Percentiles rank a stretch among this genome's conserved stretches.
Evolutionary conservation across 1,140 invertebrate species (phyloP).

Genomic region (Drosophila dunni): DNA sequence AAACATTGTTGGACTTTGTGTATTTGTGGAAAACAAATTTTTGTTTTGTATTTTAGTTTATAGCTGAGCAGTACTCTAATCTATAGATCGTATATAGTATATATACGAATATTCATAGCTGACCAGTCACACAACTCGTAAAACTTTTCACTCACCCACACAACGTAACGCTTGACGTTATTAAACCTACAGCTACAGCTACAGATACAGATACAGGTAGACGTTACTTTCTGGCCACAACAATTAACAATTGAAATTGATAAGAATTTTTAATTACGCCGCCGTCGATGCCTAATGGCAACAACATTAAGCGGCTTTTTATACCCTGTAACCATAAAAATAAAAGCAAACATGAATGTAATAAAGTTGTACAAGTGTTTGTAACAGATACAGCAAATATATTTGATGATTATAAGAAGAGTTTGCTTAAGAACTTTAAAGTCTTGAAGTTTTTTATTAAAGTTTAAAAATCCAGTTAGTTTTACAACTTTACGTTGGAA

Average conservation of each 20-base stretch:
- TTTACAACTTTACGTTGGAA: too few species aligned
- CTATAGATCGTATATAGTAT: constrained; percentile 13
- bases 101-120: constrained; percentile 11
- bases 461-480: too few species aligned
- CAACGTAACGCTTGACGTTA: background rate
- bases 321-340: constrained; percentile 20
- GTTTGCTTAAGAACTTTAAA: background rate
- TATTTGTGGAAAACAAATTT: constrained; percentile 3
- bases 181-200: constrained; percentile 5
- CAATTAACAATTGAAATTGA: constrained; percentile 79
- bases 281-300: constrained; percentile 35
- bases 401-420: background rate
- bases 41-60: constrained; percentile 3
- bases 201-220: constrained; percentile 42
- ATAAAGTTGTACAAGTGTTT: constrained; percentile 7
- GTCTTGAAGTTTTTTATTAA: too few species aligned
- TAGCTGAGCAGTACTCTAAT: constrained; percentile 12
- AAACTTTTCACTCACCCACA: constrained; percentile 8
- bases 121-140: constrained; percentile 32
- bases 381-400: constrained; percentile 1
- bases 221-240: constrained; percentile 50
- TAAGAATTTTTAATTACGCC: constrained; percentile 76
- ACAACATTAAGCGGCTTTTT: constrained; percentile 10
- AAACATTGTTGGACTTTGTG: constrained; percentile 15
- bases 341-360: background rate